phyloP scores from a whole-genome alignment of 2,113 vertebrate species.

The Aepyceros melampus region DNA sequence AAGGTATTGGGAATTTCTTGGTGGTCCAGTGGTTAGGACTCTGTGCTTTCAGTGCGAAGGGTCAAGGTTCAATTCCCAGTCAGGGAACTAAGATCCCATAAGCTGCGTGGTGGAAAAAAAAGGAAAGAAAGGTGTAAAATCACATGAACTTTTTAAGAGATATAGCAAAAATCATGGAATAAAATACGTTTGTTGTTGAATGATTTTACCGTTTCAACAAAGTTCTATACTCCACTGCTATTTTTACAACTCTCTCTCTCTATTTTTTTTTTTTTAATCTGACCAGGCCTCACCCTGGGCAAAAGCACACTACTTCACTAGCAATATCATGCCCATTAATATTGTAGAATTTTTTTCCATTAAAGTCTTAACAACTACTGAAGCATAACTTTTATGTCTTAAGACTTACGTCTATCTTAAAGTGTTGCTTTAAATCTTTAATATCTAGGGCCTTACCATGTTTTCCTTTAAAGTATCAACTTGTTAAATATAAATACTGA shows the following conservation, averaged over 20 bases:
- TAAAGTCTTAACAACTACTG: slow-evolving; percentile 41
- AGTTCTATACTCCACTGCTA: background rate
- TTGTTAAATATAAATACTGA: slow-evolving; percentile 34
- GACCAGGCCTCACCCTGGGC: background rate
- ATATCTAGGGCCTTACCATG: background rate
- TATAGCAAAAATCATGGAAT: background rate
- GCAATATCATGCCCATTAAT: slow-evolving; percentile 53
- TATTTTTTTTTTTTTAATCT: background rate
- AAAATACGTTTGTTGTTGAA: background rate
- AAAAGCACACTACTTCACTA: background rate
- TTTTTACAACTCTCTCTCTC: background rate
- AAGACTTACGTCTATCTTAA: slow-evolving; percentile 35
- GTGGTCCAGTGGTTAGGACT: background rate
- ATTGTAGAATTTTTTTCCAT: slow-evolving; percentile 53
- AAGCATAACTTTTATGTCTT: slow-evolving; percentile 51
- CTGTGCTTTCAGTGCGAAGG: background rate
- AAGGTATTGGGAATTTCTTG: background rate
- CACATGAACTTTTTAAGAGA: background rate
- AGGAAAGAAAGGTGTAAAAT: background rate
- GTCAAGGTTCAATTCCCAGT: background rate
- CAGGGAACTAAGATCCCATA: background rate
- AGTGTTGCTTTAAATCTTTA: slow-evolving; percentile 63
- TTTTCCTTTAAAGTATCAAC: background rate
- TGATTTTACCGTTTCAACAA: background rate
- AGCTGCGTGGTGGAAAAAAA: background rate